These are phyloP conservation scores for Drosophila watanabei DNA, from an alignment of 1,140 invertebrate species.

Conservation along the genomic window DNA sequence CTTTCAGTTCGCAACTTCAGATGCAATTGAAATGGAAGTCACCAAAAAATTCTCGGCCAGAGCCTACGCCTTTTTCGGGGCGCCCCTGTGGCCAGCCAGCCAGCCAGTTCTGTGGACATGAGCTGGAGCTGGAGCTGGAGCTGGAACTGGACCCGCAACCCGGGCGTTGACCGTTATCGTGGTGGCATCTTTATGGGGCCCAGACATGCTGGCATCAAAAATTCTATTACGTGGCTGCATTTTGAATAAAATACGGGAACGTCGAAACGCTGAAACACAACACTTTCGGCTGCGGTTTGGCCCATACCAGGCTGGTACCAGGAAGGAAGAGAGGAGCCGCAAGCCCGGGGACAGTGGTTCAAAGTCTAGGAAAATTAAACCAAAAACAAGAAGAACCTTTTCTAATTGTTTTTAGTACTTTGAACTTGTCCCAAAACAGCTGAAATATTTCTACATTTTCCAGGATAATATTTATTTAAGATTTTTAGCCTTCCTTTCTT, in stretches of 20 bases:
- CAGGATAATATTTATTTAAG: too few species aligned
- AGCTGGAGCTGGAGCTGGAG: slow-evolving; percentile 7
- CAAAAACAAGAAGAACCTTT: accelerated
- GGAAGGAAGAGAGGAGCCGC: slow-evolving; percentile 47
- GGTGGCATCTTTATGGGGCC: slow-evolving; percentile 79
- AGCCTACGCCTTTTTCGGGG: slow-evolving; percentile 29
- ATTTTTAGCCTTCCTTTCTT: too few species aligned
- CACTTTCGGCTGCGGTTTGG: slow-evolving; percentile 76
- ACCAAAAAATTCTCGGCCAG: slow-evolving; percentile 45
- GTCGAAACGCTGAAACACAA: slow-evolving; percentile 75
- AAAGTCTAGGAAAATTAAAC: neutral
- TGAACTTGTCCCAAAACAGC: neutral
- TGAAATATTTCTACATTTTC: neutral
- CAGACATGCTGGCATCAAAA: slow-evolving; percentile 83
- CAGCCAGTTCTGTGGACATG: slow-evolving; percentile 13
- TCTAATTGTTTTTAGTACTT: too few species aligned
- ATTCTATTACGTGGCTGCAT: slow-evolving; percentile 83
- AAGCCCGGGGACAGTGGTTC: slow-evolving; percentile 36
- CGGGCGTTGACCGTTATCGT: slow-evolving; percentile 80
- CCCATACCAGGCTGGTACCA: neutral
- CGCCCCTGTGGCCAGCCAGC: neutral
- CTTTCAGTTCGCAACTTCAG: slow-evolving; percentile 24
- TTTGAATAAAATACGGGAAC: slow-evolving; percentile 82
- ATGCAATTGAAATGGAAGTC: slow-evolving; percentile 66
- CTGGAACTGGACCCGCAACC: slow-evolving; percentile 32